A percentile compares a stretch with the other conserved stretches of the same genome.
Conservation (phyloP, 2,888 invertebrate genomes). For the Andrena dorsata region DNA sequence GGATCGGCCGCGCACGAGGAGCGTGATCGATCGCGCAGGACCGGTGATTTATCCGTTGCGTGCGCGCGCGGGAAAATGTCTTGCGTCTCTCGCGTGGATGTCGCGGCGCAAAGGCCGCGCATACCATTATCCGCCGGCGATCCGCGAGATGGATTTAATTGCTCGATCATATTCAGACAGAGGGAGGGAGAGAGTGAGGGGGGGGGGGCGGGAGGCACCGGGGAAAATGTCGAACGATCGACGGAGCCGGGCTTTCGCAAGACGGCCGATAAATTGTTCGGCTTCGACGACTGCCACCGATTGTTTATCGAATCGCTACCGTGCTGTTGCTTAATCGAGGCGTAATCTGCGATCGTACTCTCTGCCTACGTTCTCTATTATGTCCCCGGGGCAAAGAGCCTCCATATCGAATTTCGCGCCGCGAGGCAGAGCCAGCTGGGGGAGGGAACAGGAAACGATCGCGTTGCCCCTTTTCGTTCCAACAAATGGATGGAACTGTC, state of each 20-base stretch:
- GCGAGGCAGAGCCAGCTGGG: not conserved
- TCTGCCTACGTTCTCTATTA: constrained; percentile 55
- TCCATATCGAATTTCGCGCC: constrained; percentile 47
- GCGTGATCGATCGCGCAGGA: constrained; percentile 57
- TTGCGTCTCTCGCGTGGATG: constrained; percentile 32
- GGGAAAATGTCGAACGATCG: constrained; percentile 63
- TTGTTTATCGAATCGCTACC: constrained; percentile 66
- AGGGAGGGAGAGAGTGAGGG: too few species aligned
- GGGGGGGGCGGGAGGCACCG: constrained; percentile 3
- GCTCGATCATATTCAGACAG: constrained; percentile 59
- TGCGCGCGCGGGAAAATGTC: constrained; percentile 50
- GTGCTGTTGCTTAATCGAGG: constrained; percentile 56
- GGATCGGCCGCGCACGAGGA: constrained; percentile 26
- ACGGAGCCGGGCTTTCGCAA: constrained; percentile 52
- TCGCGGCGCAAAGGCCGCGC: constrained; percentile 53
- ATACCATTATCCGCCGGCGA: constrained; percentile 50
- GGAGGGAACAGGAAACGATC: constrained; percentile 10
- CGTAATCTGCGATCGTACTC: constrained; percentile 52
- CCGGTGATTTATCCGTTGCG: constrained; percentile 60
- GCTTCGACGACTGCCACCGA: constrained; percentile 44
- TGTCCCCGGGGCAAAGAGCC: constrained; percentile 40
- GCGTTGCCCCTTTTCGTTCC: not conserved
- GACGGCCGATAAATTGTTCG: constrained; percentile 51
- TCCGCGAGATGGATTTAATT: constrained; percentile 63
- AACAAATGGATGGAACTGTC: too few species aligned